Evolutionary conservation across 2,888 invertebrate species (phyloP).

Genomic region (Synanthedon myopaeformis): DNA sequence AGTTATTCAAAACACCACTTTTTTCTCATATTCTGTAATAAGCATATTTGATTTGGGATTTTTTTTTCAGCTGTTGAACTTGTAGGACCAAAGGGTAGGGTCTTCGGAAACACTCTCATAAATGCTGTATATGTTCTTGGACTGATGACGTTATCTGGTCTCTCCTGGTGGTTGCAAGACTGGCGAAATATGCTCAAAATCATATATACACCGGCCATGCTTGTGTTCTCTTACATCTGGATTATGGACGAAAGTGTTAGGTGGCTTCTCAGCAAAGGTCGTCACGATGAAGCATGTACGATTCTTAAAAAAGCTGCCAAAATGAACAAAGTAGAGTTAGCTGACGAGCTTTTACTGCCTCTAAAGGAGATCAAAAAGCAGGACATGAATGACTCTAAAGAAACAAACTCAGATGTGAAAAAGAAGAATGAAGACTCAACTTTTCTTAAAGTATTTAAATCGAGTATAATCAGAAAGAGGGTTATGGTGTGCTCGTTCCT

Average conservation of each 20-base stretch:
- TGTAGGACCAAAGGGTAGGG: constrained; percentile 80
- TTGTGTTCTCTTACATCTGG: constrained; percentile 77
- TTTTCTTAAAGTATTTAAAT: constrained; percentile 59
- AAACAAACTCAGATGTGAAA: constrained; percentile 15
- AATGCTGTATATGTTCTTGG: constrained; percentile 80
- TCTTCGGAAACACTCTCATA: constrained; percentile 79
- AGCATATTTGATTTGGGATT: background rate
- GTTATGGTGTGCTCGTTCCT: constrained; percentile 76
- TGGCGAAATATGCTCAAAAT: constrained; percentile 78
- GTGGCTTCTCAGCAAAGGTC: constrained; percentile 80
- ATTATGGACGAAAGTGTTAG: constrained; percentile 79
- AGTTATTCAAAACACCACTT: no score
- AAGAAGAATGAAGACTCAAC: constrained; percentile 18
- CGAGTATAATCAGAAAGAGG: constrained; percentile 67
- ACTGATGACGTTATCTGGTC: constrained; percentile 74
- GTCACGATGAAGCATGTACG: constrained; percentile 72
- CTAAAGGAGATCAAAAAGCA: constrained; percentile 24
- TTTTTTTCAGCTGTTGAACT: constrained; percentile 77
- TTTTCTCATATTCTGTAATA: background rate
- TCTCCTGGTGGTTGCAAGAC: constrained; percentile 76
- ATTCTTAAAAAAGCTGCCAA: constrained; percentile 76
- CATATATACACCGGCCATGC: constrained; percentile 76
- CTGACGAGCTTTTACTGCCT: constrained; percentile 47
- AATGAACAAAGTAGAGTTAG: constrained; percentile 68
- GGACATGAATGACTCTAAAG: constrained; percentile 9